Evolutionary conservation across 2,113 vertebrate species (phyloP).

Genomic region (Fregetta grallaria): DNA sequence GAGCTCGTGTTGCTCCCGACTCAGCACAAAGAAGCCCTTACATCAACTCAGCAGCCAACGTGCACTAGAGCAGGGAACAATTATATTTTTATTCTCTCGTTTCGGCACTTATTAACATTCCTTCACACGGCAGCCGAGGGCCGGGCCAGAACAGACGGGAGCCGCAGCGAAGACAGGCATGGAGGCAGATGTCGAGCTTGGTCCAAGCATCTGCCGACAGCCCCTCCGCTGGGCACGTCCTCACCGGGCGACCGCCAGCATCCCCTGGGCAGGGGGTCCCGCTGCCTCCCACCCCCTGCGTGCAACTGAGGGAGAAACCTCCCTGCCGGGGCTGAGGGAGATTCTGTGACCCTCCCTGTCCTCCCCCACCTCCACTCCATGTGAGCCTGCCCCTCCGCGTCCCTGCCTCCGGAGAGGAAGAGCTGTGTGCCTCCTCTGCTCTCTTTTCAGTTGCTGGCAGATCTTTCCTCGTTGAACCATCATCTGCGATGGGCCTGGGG

Average conservation of each 20-base stretch:
- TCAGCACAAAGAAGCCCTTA: slow-evolving; percentile 30
- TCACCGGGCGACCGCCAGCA: background rate
- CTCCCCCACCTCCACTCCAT: background rate
- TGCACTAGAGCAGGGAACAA: background rate
- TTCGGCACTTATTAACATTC: slow-evolving; percentile 25
- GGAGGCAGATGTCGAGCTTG: background rate
- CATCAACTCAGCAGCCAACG: background rate
- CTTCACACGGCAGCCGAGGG: background rate
- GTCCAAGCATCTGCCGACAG: background rate
- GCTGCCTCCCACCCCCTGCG: background rate
- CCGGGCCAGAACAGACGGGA: background rate
- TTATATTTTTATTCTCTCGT: background rate
- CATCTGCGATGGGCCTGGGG: background rate
- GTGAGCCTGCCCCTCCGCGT: background rate
- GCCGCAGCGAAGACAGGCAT: background rate
- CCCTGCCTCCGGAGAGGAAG: background rate
- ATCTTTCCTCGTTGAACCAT: background rate
- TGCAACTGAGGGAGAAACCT: background rate
- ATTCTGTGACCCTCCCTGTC: too few relatives aligned
- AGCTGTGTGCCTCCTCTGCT: background rate
- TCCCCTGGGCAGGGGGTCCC: background rate
- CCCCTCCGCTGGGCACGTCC: background rate
- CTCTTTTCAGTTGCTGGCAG: background rate
- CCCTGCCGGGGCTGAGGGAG: background rate
- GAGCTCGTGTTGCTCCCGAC: background rate